Conservation (phyloP, 2,888 invertebrate genomes). For the Himalopsyche tibetana region DNA sequence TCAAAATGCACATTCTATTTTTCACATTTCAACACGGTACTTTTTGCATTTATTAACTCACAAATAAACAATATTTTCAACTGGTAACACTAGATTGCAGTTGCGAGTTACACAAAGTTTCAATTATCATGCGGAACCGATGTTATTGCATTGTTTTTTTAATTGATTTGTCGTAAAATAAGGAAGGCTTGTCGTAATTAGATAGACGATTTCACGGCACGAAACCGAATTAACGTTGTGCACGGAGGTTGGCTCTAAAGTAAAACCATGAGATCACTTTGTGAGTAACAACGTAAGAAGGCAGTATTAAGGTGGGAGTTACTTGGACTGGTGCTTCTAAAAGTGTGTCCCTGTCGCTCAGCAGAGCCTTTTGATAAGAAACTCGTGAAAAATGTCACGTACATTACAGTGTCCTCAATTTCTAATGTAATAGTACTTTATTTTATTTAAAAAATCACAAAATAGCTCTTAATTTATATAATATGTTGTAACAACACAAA, state of each 20-base stretch:
- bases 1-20: slow-evolving; percentile 27
- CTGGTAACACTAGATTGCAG: neutral
- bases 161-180: slow-evolving; percentile 30
- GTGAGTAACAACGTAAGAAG: slow-evolving; percentile 31
- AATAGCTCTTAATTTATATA: too few species aligned
- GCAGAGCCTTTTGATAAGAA: neutral
- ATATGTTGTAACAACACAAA: too few species aligned
- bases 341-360: neutral
- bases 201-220: neutral
- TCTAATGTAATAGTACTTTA: too few species aligned
- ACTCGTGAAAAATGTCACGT: too few species aligned
- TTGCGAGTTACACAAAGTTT: neutral
- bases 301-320: slow-evolving; percentile 13
- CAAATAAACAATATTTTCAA: slow-evolving; percentile 13
- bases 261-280: slow-evolving; percentile 26
- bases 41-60: neutral
- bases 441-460: too few species aligned
- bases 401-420: too few species aligned
- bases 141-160: slow-evolving; percentile 26
- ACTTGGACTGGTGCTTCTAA: slow-evolving; percentile 5
- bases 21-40: slow-evolving; percentile 15
- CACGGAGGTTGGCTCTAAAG: slow-evolving; percentile 13
- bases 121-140: neutral
- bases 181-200: slow-evolving; percentile 16
- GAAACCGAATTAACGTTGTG: slow-evolving; percentile 23